These are phyloP conservation scores for Sarcophaga variegata DNA, from an alignment of 2,888 invertebrate species.

Conservation along the genomic window DNA sequence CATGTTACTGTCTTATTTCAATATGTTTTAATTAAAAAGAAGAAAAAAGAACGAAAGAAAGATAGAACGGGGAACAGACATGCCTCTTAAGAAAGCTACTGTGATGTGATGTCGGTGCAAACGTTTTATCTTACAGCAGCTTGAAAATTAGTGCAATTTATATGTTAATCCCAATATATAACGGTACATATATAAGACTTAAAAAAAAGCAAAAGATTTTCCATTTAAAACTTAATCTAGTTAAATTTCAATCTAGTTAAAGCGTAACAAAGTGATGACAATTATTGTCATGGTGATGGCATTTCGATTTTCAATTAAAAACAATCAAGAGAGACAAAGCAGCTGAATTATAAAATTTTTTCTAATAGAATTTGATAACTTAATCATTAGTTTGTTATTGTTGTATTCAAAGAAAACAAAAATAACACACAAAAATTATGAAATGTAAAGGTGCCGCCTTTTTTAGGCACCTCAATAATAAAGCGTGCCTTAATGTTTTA, in stretches of 20 bases:
- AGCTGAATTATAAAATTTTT: conserved; percentile 15
- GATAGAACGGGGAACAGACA: background rate
- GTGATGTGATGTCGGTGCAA: conserved; percentile 4
- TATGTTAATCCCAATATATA: conserved; percentile 53
- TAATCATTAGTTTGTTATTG: conserved; percentile 53
- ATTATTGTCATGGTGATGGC: conserved; percentile 58
- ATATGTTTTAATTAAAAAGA: conserved; percentile 54
- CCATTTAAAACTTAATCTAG: conserved; percentile 72
- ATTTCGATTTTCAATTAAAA: conserved; percentile 23
- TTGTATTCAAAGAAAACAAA: background rate
- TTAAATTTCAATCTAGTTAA: conserved; percentile 72
- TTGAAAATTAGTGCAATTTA: conserved; percentile 59
- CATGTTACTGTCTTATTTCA: conserved; percentile 1
- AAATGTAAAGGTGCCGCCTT: conserved; percentile 64
- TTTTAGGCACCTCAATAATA: conserved; percentile 55
- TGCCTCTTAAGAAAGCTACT: conserved; percentile 37
- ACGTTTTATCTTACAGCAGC: conserved; percentile 17
- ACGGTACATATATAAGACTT: conserved; percentile 35
- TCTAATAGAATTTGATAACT: conserved; percentile 61
- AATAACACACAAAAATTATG: conserved; percentile 5
- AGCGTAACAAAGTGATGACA: conserved; percentile 70
- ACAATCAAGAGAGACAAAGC: background rate
- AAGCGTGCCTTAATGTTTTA: conserved; percentile 50
- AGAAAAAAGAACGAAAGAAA: background rate
- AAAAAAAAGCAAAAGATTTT: conserved; percentile 33